Evolutionary conservation across 2,888 invertebrate species (phyloP).

Genomic region (Apodemia zela): DNA sequence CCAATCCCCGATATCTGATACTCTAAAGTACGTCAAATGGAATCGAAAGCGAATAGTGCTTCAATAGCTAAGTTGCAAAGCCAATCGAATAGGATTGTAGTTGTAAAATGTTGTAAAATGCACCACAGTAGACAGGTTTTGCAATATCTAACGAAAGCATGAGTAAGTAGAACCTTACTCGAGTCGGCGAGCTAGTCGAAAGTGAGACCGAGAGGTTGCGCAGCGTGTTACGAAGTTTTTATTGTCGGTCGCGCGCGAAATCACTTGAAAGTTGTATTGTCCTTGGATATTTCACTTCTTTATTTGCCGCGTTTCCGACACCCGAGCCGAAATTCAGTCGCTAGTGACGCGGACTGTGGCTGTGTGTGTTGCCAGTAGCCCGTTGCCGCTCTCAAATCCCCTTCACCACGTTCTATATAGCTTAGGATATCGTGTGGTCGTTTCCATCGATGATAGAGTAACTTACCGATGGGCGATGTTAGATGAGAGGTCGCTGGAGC

Average conservation of each 20-base stretch:
- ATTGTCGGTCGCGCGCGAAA: slow-evolving; percentile 78
- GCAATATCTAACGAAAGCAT: slow-evolving; percentile 71
- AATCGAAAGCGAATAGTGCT: neutral
- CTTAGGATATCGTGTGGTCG: slow-evolving; percentile 36
- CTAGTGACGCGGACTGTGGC: slow-evolving; percentile 55
- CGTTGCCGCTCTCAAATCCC: slow-evolving; percentile 47
- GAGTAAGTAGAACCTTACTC: slow-evolving; percentile 45
- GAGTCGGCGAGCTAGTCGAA: slow-evolving; percentile 63
- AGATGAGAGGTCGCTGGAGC: slow-evolving; percentile 54
- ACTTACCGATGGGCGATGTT: slow-evolving; percentile 39
- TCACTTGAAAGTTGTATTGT: slow-evolving; percentile 79
- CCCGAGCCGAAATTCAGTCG: slow-evolving; percentile 63
- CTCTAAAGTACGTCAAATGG: too few relatives aligned
- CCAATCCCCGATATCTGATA: too few relatives aligned
- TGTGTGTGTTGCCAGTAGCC: slow-evolving; percentile 43
- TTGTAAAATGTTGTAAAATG: slow-evolving; percentile 1
- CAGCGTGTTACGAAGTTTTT: slow-evolving; percentile 77
- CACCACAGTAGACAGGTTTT: slow-evolving; percentile 59
- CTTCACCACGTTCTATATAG: slow-evolving; percentile 55
- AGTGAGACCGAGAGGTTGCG: slow-evolving; percentile 77
- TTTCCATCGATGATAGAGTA: slow-evolving; percentile 25
- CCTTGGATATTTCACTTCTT: slow-evolving; percentile 79
- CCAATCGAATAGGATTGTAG: neutral
- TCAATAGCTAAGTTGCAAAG: neutral
- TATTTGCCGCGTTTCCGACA: slow-evolving; percentile 75